These are phyloP conservation scores for Nannoperca australis DNA, from an alignment of 2,797 vertebrate species.

Conservation along the genomic window DNA sequence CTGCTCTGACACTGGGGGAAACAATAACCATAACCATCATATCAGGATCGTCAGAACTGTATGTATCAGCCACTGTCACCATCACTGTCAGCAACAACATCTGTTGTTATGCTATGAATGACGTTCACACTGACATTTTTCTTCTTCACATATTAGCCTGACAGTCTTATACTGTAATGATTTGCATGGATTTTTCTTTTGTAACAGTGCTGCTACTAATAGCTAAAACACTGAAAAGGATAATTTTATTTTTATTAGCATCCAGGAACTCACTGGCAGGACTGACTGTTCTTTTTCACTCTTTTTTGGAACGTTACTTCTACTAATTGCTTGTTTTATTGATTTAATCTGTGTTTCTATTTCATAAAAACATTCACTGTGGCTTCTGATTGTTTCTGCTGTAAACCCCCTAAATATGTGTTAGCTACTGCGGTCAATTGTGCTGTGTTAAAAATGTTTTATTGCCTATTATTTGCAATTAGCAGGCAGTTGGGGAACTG, in stretches of 20 bases:
- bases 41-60: neutral
- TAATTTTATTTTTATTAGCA: neutral
- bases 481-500: neutral
- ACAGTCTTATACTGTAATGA: neutral
- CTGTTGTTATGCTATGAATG: neutral
- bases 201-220: neutral
- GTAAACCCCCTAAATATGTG: neutral
- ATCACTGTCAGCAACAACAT: neutral
- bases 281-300: neutral
- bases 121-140: neutral
- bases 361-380: neutral
- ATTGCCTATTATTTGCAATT: neutral
- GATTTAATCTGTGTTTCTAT: neutral
- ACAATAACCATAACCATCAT: constrained; percentile 5
- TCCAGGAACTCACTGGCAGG: constrained; percentile 1
- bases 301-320: neutral
- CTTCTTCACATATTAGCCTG: neutral
- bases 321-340: neutral
- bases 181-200: neutral
- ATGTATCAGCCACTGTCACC: neutral
- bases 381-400: neutral
- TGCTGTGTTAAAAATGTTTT: neutral
- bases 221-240: constrained; percentile 3
- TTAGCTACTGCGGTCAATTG: neutral
- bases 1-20: constrained; percentile 66